Base-by-base conservation (phyloP, 23 tunicate species). In the Trididemnum nubilum region DNA sequence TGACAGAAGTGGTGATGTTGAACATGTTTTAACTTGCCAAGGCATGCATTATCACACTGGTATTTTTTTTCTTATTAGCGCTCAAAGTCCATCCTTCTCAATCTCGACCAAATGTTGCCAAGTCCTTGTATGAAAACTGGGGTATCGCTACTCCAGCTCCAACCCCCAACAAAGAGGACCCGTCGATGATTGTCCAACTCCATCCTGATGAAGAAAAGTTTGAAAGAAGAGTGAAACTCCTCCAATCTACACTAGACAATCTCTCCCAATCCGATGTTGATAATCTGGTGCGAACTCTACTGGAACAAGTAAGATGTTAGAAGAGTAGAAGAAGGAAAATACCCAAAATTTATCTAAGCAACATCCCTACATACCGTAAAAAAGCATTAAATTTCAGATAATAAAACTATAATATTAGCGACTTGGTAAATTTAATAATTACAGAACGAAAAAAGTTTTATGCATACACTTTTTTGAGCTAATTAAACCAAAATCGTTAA, bases 121-220 rank as follows among this genome's bases (percentile, higher is more conserved):
- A 70, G 39, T 25, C 67, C n/a, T 5, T 67, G 38, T 33, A 32
- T n/a, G 58, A 73, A 9, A 73, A 73, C 39, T 73, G 78, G 78
- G 57, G 57, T 2, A 73, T n/a, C 29, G 37, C 40, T 29, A 33
- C 51, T 18, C 81, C 81, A 52, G 81, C 87, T 37, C 83, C 73
- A 15, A 5, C 75, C n/a, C 70, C 80, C 2, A 77, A 49, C 2
- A 83, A 78, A 59, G 51, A 33, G 35, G 93, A 88, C 63, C 51
- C 34, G 23, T 82, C 93, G 7, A 51, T 88, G 49, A n/a, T 75
- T 1, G 76, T 81, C 34, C 93, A 83, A 51, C 32, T 32, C n/a
- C 86, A 91, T 60, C 97, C 97, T 26, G 36, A 81, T 27, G 97
- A 91, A 70, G 97, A 89, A 18, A 91, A 91, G 57, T 91, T 91